A percentile compares a stretch with the other conserved stretches of the same genome.
Conservation (phyloP, 2,888 invertebrate genomes). For the Oxystoma pomonae region DNA sequence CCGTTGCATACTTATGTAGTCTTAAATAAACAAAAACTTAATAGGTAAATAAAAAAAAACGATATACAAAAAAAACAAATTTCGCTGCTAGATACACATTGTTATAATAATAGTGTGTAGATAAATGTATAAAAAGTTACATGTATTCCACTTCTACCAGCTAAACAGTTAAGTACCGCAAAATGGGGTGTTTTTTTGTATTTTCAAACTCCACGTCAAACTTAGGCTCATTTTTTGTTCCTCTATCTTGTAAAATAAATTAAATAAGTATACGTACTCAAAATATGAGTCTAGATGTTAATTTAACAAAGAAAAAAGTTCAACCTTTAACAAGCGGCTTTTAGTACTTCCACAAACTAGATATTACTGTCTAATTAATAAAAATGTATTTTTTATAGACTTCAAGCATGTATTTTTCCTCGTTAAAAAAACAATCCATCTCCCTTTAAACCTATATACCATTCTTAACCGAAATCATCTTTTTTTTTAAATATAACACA, state of each 20-base stretch:
- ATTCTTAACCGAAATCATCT: slow-evolving; percentile 33
- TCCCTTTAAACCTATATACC: background rate
- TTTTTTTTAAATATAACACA: slow-evolving; percentile 41
- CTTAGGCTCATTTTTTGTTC: background rate
- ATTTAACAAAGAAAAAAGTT: background rate
- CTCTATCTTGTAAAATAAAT: background rate
- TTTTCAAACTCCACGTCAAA: background rate
- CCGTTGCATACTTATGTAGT: background rate
- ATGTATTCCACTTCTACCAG: background rate
- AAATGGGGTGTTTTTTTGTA: background rate
- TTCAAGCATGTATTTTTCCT: background rate
- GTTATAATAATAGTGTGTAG: background rate
- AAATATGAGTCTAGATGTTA: background rate
- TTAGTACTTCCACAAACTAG: too few relatives aligned
- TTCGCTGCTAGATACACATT: background rate
- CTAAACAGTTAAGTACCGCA: background rate
- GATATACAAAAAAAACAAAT: background rate
- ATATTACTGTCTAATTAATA: too few relatives aligned
- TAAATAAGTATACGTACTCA: background rate
- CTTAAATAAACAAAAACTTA: background rate
- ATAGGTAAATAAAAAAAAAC: background rate
- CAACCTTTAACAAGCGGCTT: too few relatives aligned
- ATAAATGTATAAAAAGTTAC: background rate
- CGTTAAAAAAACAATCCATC: background rate
- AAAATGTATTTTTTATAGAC: too few relatives aligned